Evolutionary conservation across 2,113 vertebrate genomes (phyloP).

Genomic region (Empidonax traillii): DNA sequence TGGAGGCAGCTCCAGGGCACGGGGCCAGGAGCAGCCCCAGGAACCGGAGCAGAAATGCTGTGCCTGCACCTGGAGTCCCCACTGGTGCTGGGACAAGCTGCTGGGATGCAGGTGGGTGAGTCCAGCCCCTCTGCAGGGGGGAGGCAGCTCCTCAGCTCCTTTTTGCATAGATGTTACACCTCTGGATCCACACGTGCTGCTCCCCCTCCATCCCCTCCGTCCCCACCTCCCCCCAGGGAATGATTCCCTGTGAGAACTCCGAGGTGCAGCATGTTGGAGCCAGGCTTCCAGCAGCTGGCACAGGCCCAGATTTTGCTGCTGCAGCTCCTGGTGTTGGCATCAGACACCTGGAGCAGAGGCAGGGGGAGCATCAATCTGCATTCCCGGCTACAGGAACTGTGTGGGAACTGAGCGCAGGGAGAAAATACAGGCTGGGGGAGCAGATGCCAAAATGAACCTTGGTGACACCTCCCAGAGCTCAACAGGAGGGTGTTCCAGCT

Average conservation of each 20-base stretch:
- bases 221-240: background rate
- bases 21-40: background rate
- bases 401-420: rapidly evolving
- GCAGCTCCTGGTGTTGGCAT: background rate
- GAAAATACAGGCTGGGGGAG: background rate
- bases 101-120: background rate
- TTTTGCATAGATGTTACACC: rapidly evolving
- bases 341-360: background rate
- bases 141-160: background rate
- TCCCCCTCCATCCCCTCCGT: background rate
- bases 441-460: background rate
- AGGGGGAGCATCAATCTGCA: rapidly evolving
- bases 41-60: rapidly evolving
- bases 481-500: background rate
- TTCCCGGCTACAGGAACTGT: rapidly evolving
- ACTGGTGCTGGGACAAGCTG: rapidly evolving
- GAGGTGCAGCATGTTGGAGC: background rate
- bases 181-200: rapidly evolving
- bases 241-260: rapidly evolving
- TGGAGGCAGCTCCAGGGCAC: background rate
- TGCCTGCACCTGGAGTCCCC: background rate
- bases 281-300: background rate
- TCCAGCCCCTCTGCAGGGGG: background rate
- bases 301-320: background rate
- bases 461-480: background rate